phyloP scores from a whole-genome alignment of 1,140 invertebrate genomes.

The Drosophila malerkotliana region DNA sequence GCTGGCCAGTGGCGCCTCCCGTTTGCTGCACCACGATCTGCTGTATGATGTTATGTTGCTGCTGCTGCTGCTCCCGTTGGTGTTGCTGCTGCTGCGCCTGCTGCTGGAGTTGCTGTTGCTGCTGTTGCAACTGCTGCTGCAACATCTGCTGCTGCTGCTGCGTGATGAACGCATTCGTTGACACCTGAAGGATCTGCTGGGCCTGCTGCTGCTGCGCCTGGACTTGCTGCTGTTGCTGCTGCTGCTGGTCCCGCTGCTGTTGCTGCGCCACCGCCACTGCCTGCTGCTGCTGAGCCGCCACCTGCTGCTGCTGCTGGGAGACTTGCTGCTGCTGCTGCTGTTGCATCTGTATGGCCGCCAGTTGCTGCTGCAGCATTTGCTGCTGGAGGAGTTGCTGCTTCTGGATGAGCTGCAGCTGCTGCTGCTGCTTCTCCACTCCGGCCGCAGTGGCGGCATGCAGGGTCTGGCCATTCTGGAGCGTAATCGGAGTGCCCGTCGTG shows the following conservation, averaged over 20 bases:
- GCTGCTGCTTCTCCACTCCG: constrained; percentile 69
- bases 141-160: constrained; percentile 70
- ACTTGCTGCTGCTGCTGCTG: constrained; percentile 75
- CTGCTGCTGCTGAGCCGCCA: constrained; percentile 69
- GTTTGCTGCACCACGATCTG: constrained; percentile 73
- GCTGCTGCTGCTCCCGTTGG: constrained; percentile 77
- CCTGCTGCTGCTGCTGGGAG: constrained; percentile 55
- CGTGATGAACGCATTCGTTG: constrained; percentile 59
- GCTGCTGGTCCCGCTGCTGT: constrained; percentile 78
- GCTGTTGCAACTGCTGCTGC: constrained; percentile 73
- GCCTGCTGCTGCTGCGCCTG: constrained; percentile 76
- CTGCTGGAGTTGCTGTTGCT: constrained; percentile 79
- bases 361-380: constrained; percentile 78
- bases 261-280: constrained; percentile 79
- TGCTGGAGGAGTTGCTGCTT: constrained; percentile 74
- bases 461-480: constrained; percentile 77
- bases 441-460: constrained; percentile 58
- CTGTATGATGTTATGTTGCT: constrained; percentile 72
- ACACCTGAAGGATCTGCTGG: constrained; percentile 84
- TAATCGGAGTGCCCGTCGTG: constrained; percentile 75
- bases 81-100: constrained; percentile 66
- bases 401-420: constrained; percentile 56
- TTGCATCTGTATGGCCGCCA: constrained; percentile 67
- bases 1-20: constrained; percentile 53
- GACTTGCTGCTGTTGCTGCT: constrained; percentile 81